Evolutionary conservation across 2,113 vertebrate genomes (phyloP).

Genomic region (Camelus dromedarius): DNA sequence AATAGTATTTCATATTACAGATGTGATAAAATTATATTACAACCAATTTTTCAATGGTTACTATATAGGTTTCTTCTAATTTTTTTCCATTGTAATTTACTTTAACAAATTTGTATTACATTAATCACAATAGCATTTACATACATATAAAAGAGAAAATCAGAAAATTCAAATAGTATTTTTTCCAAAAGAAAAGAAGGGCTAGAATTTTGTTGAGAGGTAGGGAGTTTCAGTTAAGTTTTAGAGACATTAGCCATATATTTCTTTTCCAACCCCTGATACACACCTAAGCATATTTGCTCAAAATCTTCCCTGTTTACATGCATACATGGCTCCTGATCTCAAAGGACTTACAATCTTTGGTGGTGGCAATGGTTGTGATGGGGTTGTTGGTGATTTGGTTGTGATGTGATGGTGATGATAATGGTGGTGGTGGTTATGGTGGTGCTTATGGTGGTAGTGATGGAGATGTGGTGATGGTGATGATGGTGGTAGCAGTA

Average conservation of each 20-base stretch:
- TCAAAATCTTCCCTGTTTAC: neutral
- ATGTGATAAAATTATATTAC: neutral
- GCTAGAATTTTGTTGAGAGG: neutral
- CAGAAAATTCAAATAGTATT: neutral
- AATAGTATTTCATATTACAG: neutral
- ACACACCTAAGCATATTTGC: neutral
- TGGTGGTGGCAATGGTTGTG: neutral
- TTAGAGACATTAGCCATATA: neutral
- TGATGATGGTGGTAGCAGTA: neutral
- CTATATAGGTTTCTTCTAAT: neutral
- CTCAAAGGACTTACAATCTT: neutral
- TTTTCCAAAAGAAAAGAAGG: neutral
- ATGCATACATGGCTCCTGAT: neutral
- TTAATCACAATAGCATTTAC: neutral
- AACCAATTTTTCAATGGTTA: slow-evolving; percentile 21
- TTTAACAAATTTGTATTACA: neutral
- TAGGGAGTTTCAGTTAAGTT: neutral
- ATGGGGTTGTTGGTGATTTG: neutral
- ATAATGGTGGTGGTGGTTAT: neutral
- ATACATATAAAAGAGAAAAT: slow-evolving; percentile 1
- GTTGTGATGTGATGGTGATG: neutral
- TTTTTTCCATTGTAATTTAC: neutral
- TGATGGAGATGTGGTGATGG: neutral
- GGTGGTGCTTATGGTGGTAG: neutral
- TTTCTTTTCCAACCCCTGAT: neutral